These are phyloP conservation scores for Eupeodes corollae DNA, from an alignment of 1,140 invertebrate genomes.

Conservation along the genomic window DNA sequence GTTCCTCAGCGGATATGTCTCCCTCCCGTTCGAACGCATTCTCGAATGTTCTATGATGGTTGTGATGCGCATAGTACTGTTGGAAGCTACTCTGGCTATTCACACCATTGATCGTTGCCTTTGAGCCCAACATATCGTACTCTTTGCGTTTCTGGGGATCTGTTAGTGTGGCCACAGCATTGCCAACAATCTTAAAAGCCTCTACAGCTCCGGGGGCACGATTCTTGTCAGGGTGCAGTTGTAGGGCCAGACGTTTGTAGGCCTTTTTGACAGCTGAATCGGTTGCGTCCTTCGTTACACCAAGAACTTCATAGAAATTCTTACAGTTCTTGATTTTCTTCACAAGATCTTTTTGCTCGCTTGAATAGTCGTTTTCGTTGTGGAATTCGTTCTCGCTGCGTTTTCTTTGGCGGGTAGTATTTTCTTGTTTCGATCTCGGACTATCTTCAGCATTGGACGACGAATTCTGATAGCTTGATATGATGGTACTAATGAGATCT, in stretches of 20 bases:
- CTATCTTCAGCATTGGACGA: not conserved
- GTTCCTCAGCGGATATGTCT: constrained; percentile 87
- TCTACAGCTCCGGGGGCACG: constrained; percentile 89
- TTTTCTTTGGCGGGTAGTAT: constrained; percentile 41
- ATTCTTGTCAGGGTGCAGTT: constrained; percentile 98
- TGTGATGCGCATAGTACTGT: constrained; percentile 1
- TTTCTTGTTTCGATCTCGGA: not conserved
- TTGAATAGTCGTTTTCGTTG: constrained; percentile 39
- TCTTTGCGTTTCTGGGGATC: constrained; percentile 86
- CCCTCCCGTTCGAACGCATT: constrained; percentile 56
- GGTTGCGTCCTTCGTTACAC: constrained; percentile 78
- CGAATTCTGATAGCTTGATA: not conserved
- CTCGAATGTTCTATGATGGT: constrained; percentile 19
- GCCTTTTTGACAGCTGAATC: constrained; percentile 92
- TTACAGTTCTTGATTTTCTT: constrained; percentile 57
- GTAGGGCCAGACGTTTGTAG: constrained; percentile 89
- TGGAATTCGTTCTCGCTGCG: constrained; percentile 14
- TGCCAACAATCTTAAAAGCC: constrained; percentile 87
- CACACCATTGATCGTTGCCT: constrained; percentile 19
- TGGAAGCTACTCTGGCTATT: not conserved
- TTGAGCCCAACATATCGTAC: constrained; percentile 76
- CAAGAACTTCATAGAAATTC: constrained; percentile 95
- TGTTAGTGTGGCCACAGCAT: constrained; percentile 87
- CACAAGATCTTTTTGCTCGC: constrained; percentile 48
- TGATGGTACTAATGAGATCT: constrained; percentile 5